Conservation (phyloP, 2,888 invertebrate species). For the Drosophila mettleri region DNA sequence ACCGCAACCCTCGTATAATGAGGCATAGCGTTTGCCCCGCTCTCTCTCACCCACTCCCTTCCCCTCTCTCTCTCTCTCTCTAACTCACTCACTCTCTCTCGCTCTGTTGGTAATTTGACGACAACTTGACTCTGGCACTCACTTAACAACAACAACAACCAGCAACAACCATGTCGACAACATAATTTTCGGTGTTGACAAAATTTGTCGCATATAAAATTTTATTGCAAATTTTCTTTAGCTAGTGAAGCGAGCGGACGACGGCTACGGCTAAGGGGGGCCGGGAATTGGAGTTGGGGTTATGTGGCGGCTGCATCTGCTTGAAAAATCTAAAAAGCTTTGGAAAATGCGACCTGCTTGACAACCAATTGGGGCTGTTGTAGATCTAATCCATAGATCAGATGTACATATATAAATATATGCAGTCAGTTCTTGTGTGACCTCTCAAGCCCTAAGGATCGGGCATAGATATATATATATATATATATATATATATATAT, state of each 20-base stretch:
- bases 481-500: neutral
- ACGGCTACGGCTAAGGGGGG: neutral
- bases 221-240: slow-evolving; percentile 69
- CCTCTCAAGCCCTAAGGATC: no score
- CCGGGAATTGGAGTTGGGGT: slow-evolving; percentile 34
- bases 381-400: neutral
- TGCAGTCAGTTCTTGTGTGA: no score
- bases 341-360: neutral
- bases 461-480: neutral
- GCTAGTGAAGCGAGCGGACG: slow-evolving; percentile 7
- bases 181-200: slow-evolving; percentile 60
- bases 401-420: neutral
- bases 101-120: slow-evolving; percentile 67
- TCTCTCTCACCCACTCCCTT: neutral
- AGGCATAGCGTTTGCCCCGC: neutral
- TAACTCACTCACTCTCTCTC: neutral
- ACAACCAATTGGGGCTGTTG: neutral
- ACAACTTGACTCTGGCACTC: slow-evolving; percentile 79
- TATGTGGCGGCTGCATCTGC: slow-evolving; percentile 57
- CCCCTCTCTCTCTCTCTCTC: neutral
- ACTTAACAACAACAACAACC: slow-evolving; percentile 34
- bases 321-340: slow-evolving; percentile 55
- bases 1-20: slow-evolving; percentile 54
- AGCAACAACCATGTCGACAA: slow-evolving; percentile 31
- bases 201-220: slow-evolving; percentile 61